Percentiles rank a stretch among this genome's conserved stretches.
These are phyloP conservation scores for Hypomecis punctinalis DNA, from an alignment of 2,888 invertebrate species.

Conservation along the genomic window DNA sequence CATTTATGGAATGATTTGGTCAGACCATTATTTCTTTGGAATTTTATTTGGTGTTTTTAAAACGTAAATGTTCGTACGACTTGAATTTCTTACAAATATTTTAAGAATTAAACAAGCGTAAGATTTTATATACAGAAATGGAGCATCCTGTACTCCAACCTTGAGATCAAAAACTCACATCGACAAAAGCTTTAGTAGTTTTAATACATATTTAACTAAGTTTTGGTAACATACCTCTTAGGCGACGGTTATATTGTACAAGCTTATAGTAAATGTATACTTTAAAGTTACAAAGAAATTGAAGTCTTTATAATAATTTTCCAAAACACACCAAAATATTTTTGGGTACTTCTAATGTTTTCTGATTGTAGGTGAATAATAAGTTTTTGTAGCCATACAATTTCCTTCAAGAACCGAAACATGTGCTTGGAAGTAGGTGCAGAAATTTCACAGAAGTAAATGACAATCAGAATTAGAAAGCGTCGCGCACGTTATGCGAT, in stretches of 20 bases:
- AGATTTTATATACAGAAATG: conserved; percentile 37
- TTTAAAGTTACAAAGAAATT: too few species aligned
- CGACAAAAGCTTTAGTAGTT: conserved; percentile 52
- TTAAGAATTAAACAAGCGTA: conserved; percentile 18
- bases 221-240: conserved; percentile 46
- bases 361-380: too few species aligned
- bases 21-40: conserved; percentile 46
- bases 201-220: conserved; percentile 35
- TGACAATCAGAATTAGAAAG: too few species aligned
- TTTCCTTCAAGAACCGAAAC: too few species aligned
- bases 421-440: too few species aligned
- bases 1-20: conserved; percentile 59
- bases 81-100: background rate
- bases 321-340: background rate
- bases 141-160: conserved; percentile 41
- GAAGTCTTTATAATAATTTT: background rate
- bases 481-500: too few species aligned
- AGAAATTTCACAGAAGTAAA: too few species aligned
- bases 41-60: background rate
- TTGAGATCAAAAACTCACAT: conserved; percentile 73
- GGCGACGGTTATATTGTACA: conserved; percentile 35
- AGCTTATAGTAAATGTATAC: conserved; percentile 7
- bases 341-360: too few species aligned
- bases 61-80: background rate
- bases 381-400: too few species aligned